phyloP scores from a whole-genome alignment of 2,797 vertebrate genomes.

The Dipus sagitta region DNA sequence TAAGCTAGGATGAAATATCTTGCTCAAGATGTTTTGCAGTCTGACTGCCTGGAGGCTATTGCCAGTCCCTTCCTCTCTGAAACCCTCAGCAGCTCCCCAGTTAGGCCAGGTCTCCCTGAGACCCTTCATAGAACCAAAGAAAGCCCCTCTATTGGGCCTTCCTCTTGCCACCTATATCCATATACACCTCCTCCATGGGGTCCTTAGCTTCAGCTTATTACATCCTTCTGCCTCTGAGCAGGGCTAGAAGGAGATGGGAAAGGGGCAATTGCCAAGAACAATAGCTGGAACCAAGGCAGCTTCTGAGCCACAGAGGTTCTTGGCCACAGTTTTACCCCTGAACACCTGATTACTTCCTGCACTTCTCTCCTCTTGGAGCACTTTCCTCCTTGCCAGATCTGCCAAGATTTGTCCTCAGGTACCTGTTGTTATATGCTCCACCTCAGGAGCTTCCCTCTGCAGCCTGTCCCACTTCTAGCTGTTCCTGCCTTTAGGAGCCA shows the following conservation, averaged over 20 bases:
- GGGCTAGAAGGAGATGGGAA: not conserved
- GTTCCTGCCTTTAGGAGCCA: no score
- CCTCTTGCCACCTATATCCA: not conserved
- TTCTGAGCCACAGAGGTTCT: not conserved
- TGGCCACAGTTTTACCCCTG: not conserved
- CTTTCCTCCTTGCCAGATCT: not conserved
- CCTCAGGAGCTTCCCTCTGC: not conserved
- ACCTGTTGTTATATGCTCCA: not conserved
- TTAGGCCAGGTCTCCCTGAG: not conserved
- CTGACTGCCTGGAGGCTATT: fast-evolving
- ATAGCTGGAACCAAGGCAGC: not conserved
- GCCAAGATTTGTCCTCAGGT: not conserved
- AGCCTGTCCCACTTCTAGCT: not conserved
- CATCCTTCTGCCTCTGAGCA: not conserved
- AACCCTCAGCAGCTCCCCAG: not conserved
- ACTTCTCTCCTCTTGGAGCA: not conserved
- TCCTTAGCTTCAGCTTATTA: not conserved
- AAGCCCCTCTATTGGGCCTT: not conserved
- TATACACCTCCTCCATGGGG: fast-evolving
- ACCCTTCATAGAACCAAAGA: not conserved
- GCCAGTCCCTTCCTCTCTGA: not conserved
- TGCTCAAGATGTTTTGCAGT: not conserved
- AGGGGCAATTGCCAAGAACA: not conserved
- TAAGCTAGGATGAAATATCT: not conserved
- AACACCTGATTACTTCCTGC: not conserved